phyloP scores from a whole-genome alignment of 2,113 vertebrate genomes.

The Stegostoma tigrinum region DNA sequence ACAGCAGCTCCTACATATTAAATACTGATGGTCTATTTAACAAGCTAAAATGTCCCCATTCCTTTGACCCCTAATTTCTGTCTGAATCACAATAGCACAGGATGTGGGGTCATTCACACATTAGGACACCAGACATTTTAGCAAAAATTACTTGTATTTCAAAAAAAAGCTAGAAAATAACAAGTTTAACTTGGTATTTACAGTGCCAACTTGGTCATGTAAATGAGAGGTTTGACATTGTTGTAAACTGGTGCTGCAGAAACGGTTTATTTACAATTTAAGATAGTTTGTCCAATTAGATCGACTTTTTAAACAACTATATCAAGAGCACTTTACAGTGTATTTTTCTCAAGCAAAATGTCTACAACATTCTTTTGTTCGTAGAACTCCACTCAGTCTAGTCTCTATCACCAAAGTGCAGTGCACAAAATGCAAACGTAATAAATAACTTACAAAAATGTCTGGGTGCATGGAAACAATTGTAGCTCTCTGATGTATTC shows the following conservation, averaged over 20 bases:
- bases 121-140: background rate
- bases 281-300: background rate
- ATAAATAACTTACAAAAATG: background rate
- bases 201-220: background rate
- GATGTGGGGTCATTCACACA: background rate
- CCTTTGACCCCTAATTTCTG: background rate
- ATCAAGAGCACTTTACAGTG: background rate
- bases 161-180: no score
- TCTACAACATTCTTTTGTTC: background rate
- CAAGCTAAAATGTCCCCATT: background rate
- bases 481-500: background rate
- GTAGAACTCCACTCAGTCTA: background rate
- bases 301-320: background rate
- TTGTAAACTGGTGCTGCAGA: background rate
- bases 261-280: background rate
- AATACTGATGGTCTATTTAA: no score
- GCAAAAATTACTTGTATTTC: no score
- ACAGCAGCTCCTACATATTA: no score
- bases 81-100: background rate
- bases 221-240: background rate
- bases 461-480: background rate
- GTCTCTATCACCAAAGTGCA: background rate
- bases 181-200: no score
- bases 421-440: background rate
- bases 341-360: background rate